Percentiles rank a stretch among this genome's conserved stretches.
phyloP scores from a whole-genome alignment of 2,113 vertebrate genomes.

The Tenebrosternarchus preto region DNA sequence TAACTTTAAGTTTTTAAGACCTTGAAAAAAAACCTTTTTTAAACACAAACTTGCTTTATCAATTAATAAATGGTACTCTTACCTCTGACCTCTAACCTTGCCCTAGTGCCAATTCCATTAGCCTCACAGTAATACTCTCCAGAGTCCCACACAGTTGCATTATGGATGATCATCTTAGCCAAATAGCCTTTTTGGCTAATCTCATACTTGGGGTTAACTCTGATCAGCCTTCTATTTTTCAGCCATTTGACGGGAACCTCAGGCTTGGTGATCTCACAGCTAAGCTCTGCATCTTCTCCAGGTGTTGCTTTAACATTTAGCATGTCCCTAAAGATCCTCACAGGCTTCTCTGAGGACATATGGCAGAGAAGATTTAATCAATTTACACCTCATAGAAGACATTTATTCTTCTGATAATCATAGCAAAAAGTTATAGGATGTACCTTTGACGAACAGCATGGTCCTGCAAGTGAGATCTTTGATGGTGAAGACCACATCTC shows the following conservation, averaged over 20 bases:
- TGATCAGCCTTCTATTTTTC: slow-evolving; percentile 83
- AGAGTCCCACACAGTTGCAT: slow-evolving; percentile 77
- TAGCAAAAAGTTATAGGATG: background rate
- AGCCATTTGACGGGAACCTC: slow-evolving; percentile 81
- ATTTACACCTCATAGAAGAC: background rate
- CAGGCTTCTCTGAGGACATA: slow-evolving; percentile 80
- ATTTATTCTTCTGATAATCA: background rate
- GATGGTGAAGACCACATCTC: slow-evolving; percentile 85
- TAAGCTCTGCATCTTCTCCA: slow-evolving; percentile 84
- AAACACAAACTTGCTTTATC: too few relatives aligned
- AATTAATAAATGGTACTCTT: slow-evolving; percentile 30
- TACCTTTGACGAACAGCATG: slow-evolving; percentile 86
- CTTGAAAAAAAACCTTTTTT: too few relatives aligned
- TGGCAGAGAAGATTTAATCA: background rate
- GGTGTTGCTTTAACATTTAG: slow-evolving; percentile 71
- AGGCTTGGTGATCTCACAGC: slow-evolving; percentile 84
- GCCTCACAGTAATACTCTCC: slow-evolving; percentile 89
- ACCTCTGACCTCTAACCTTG: slow-evolving; percentile 86
- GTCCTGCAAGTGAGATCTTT: slow-evolving; percentile 86
- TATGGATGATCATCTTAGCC: slow-evolving; percentile 76
- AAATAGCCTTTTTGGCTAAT: slow-evolving; percentile 73
- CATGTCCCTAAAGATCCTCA: slow-evolving; percentile 79
- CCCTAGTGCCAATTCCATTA: slow-evolving; percentile 76
- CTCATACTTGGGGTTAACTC: slow-evolving; percentile 81
- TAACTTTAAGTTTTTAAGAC: too few relatives aligned